Evolutionary conservation across 2,113 vertebrate species (phyloP).

Genomic region (Vulpes lagopus): DNA sequence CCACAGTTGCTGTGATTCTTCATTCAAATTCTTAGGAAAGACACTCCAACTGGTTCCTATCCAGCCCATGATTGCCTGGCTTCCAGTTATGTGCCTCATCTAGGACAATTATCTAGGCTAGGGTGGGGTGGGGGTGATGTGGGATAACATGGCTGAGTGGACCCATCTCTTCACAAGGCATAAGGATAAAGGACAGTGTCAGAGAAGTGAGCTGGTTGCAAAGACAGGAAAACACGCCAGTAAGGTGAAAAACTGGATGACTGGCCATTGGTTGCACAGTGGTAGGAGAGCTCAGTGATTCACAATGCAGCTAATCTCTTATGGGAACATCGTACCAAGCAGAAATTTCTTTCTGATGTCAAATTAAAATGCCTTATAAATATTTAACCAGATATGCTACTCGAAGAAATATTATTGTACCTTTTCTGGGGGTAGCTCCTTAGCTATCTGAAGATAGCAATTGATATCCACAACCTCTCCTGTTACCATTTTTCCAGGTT

Average conservation of each 20-base stretch:
- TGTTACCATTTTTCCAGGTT: not conserved
- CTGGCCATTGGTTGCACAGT: not conserved
- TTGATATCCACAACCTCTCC: not conserved
- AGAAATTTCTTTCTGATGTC: constrained; percentile 38
- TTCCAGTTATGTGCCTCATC: not conserved
- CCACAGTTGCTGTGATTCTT: not conserved
- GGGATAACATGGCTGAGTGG: not conserved
- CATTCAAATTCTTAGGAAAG: not conserved
- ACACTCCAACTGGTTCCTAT: not conserved
- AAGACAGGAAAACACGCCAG: not conserved
- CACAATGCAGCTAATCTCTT: not conserved
- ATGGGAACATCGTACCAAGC: not conserved
- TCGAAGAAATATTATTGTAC: not conserved
- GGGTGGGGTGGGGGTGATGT: no score
- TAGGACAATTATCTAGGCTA: not conserved
- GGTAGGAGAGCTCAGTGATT: not conserved
- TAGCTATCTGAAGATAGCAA: not conserved
- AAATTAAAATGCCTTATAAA: not conserved
- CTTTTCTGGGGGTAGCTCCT: not conserved
- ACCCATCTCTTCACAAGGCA: not conserved
- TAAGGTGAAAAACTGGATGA: not conserved
- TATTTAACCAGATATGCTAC: not conserved
- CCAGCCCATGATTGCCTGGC: not conserved
- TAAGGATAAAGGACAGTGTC: not conserved
- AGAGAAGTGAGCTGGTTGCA: not conserved